phyloP scores from a whole-genome alignment of 2,797 vertebrate species.

The Sebastes flavidus region DNA sequence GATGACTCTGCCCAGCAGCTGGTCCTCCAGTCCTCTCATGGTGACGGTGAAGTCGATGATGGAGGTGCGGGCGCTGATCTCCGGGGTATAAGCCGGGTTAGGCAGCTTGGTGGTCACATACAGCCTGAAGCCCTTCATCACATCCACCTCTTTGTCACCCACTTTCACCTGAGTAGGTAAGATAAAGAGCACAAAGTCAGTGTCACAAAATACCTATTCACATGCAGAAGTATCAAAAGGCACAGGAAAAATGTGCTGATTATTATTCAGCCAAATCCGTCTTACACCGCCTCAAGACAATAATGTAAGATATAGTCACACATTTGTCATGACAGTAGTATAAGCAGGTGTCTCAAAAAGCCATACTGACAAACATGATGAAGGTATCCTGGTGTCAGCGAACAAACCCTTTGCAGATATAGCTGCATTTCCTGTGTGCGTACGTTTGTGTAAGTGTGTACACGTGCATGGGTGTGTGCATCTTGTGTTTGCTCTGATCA shows the following conservation, averaged over 20 bases:
- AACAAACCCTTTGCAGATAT: background rate
- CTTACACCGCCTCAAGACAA: background rate
- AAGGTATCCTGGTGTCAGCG: background rate
- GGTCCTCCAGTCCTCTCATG: conserved; percentile 95
- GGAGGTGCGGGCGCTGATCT: conserved; percentile 93
- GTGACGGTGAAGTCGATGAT: conserved; percentile 99
- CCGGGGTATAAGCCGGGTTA: conserved; percentile 93
- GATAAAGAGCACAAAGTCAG: background rate
- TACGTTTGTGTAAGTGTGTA: background rate
- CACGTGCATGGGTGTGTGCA: background rate
- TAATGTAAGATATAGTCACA: background rate
- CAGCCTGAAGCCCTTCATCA: conserved; percentile 92
- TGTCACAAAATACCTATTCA: background rate
- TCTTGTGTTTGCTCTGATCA: conserved; percentile 38
- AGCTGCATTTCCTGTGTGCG: background rate
- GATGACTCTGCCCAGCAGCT: conserved; percentile 94
- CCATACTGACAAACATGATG: background rate
- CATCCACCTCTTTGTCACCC: conserved; percentile 95
- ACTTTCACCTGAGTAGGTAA: conserved; percentile 89
- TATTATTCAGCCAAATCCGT: background rate
- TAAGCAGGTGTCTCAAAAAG: background rate
- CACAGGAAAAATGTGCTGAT: background rate
- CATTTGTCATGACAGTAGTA: background rate
- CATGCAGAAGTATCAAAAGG: background rate
- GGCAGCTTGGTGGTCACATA: conserved; percentile 95